A percentile compares a stretch with the other conserved stretches of the same genome.
Evolutionary conservation across 2,113 vertebrate species (phyloP).

Genomic region (Ia io): DNA sequence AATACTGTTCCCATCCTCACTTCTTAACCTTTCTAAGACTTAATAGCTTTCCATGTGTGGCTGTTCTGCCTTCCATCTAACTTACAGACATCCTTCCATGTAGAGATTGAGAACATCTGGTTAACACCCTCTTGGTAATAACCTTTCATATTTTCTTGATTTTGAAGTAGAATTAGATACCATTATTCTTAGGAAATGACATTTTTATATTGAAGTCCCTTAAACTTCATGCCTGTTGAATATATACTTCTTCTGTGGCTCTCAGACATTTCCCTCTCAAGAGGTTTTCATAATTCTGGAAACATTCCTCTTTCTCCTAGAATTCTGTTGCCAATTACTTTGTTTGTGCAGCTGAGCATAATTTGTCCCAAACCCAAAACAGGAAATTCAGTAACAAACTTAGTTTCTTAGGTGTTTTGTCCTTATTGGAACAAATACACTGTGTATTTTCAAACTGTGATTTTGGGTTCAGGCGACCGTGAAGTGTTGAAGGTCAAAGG

Average conservation of each 20-base stretch:
- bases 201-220: slow-evolving; percentile 71
- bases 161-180: slow-evolving; percentile 61
- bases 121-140: slow-evolving; percentile 68
- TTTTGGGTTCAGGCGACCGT: slow-evolving; percentile 57
- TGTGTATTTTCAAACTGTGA: slow-evolving; percentile 53
- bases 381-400: slow-evolving; percentile 71
- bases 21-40: slow-evolving; percentile 57
- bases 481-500: slow-evolving; percentile 68
- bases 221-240: slow-evolving; percentile 46
- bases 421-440: slow-evolving; percentile 71
- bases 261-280: slow-evolving; percentile 23
- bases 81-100: slow-evolving; percentile 2
- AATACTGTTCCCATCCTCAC: slow-evolving; percentile 48
- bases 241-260: slow-evolving; percentile 31
- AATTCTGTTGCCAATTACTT: slow-evolving; percentile 55
- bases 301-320: slow-evolving; percentile 41
- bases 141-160: slow-evolving; percentile 69
- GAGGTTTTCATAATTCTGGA: slow-evolving; percentile 55
- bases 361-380: slow-evolving; percentile 72
- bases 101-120: slow-evolving; percentile 67
- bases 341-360: slow-evolving; percentile 65
- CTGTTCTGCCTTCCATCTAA: slow-evolving; percentile 44
- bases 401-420: slow-evolving; percentile 68
- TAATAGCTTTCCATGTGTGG: background rate
- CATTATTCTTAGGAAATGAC: slow-evolving; percentile 68